Evolutionary conservation across 2,797 vertebrate species (phyloP), one percentile per base, ranked within the genome.

Genomic region (Epinephelus coioides): DNA sequence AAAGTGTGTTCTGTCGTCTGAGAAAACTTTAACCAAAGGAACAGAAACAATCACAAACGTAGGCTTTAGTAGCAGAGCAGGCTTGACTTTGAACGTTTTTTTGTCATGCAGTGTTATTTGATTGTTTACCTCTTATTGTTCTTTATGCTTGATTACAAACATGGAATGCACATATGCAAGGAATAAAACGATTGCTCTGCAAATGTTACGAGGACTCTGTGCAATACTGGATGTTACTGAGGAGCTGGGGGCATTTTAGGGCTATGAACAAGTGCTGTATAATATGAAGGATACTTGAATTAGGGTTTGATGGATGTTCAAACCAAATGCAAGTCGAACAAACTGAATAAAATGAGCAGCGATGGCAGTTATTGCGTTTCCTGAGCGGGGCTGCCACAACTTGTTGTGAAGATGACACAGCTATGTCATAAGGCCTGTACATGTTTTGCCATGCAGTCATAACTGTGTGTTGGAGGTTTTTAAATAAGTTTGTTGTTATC

Each of bases 11-110:
- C 77, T 79, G 30, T 71, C 61, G n/a, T 70, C 75, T 71, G 55
- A 84, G 70, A 72, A 78, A 74, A 71, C 71, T 81, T 46, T 62
- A 83, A 91, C 91, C 92, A 92, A 94, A 94, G 92, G 84, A 90
- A 84, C 78, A 59, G 71, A 76, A 55, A 56, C 62, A 84, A 59
- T 76, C 79, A 72, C 70, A 75, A 53, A 55, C 44, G 82, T 83
- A 61, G 77, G 79, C 62, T 73, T 61, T 78, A 79, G 90, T 89
- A 93, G 87, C 87, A 86, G 67, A 43, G 40, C 40, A 43, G 40
- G 79, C 49, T 67, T 73, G 73, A 76, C 63, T 87, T 81, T 81
- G 38, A 77, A 50, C 71, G 34, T 70, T 71, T 43, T 84, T 81
- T 79, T 90, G 87, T 91, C 67, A 85, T 93, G 88, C 76, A 78